Base-by-base conservation (phyloP, 2,888 invertebrate genomes). In the Fissipunctia ypsillon region DNA sequence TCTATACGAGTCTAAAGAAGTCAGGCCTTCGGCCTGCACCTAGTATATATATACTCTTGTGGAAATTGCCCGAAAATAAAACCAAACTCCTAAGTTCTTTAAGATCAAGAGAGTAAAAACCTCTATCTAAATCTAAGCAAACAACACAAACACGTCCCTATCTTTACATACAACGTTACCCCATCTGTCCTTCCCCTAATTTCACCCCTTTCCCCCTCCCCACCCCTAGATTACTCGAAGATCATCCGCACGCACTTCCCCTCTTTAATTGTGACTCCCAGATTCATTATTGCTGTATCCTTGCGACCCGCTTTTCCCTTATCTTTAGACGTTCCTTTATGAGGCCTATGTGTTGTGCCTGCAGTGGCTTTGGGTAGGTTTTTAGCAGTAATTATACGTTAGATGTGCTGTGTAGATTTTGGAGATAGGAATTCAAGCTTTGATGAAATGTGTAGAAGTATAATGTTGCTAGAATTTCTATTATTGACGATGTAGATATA, bases 191-290 rank as follows among this genome's bases (percentile, higher is more conserved):
- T 83, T 66, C 73, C 84, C 86, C 87, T 76, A 83, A 79, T 84
- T 85, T 86, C 82, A 83, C 80, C 86, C 88, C 83, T 84, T 61
- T 70, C 70, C 76, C 83, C 69, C 77, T 83, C 83, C 87, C 83
- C 88, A 54, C 90, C 93, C 91, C 90, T 90, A 94, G 93, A 94
- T 93, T 91, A 91, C 92, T 93, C 94, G 90, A 96, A 96, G 96
- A 96, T 96, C 95, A 92, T 90, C 93, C 91, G 92, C 87, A 93
- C 95, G 93, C 91, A 95, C 95, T 95, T 95, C 95, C 95, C 95
- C 95, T 93, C 89, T 94, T 91, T 95, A 96, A 96, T 96, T 95
- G 96, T 94, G 94, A 93, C 91, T 92, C 94, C 93, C 95, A 93
- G 94, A 93, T 92, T 95, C 95, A 95, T 96, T 96, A 96, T 93